These are phyloP conservation scores for Erinaceus europaeus DNA, from an alignment of 2,113 vertebrate species.

Conservation along the genomic window DNA sequence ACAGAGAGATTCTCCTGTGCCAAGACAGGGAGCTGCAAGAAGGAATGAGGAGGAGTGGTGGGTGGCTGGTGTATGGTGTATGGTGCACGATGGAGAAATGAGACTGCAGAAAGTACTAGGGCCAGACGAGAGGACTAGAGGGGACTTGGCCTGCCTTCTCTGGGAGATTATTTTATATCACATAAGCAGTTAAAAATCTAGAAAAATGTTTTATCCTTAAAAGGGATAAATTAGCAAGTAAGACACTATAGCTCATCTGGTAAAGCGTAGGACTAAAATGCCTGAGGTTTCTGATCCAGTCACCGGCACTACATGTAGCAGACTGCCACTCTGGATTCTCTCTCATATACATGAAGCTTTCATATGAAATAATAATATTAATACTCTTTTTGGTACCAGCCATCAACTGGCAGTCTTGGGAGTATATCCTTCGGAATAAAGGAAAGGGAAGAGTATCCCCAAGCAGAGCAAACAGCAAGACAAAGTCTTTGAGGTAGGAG, in stretches of 20 bases:
- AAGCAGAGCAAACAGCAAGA: neutral
- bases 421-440: neutral
- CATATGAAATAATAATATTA: too few relatives aligned
- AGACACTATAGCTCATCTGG: too few relatives aligned
- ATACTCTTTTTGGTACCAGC: neutral
- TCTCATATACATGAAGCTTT: too few relatives aligned
- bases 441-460: neutral
- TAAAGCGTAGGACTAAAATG: too few relatives aligned
- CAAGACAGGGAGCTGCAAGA: neutral
- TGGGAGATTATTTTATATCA: neutral
- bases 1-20: neutral
- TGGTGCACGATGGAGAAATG: neutral
- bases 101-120: neutral
- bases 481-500: neutral
- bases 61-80: too few relatives aligned
- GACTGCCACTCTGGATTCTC: too few relatives aligned
- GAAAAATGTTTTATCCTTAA: neutral
- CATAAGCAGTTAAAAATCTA: neutral
- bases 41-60: neutral
- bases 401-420: neutral
- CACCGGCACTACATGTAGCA: too few relatives aligned
- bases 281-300: too few relatives aligned
- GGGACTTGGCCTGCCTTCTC: neutral
- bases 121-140: neutral
- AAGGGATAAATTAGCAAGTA: too few relatives aligned